Evolutionary conservation across 2,797 vertebrate genomes (phyloP).

Genomic region (Lacerta bilineata): DNA sequence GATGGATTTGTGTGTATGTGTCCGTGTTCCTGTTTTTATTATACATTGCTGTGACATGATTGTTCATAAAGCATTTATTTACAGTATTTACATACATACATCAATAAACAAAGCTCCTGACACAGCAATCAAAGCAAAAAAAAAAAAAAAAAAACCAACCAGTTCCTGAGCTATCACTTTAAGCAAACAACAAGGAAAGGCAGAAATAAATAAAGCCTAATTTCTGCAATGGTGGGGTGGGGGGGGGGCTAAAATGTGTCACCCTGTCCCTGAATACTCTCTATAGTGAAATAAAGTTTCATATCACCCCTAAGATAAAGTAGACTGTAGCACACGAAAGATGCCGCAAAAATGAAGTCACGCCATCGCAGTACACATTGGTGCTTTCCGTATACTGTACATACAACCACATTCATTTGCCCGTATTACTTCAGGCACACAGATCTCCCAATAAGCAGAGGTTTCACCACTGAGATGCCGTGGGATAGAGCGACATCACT

Average conservation of each 20-base stretch:
- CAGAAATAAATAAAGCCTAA: neutral
- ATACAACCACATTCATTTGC: neutral
- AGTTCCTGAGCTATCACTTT: neutral
- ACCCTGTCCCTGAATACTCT: too few species aligned
- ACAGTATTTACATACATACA: too few species aligned
- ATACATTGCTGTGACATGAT: too few species aligned
- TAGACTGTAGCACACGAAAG: neutral
- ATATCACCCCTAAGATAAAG: neutral
- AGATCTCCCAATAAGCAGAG: too few species aligned
- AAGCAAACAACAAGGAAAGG: neutral
- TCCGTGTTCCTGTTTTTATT: too few species aligned
- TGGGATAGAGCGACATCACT: neutral
- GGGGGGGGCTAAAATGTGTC: neutral
- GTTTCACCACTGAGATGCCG: neutral
- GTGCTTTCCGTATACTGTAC: neutral
- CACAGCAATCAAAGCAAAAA: neutral
- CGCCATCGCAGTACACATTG: too few species aligned
- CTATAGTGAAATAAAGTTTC: too few species aligned
- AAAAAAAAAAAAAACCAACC: too few species aligned
- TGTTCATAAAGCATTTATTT: too few species aligned
- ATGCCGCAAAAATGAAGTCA: neutral
- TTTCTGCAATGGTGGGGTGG: neutral
- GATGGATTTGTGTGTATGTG: too few species aligned
- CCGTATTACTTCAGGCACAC: too few species aligned
- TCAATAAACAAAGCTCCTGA: neutral